These are phyloP conservation scores for Macrotus californicus DNA, from an alignment of 2,113 vertebrate species.

Conservation along the genomic window DNA sequence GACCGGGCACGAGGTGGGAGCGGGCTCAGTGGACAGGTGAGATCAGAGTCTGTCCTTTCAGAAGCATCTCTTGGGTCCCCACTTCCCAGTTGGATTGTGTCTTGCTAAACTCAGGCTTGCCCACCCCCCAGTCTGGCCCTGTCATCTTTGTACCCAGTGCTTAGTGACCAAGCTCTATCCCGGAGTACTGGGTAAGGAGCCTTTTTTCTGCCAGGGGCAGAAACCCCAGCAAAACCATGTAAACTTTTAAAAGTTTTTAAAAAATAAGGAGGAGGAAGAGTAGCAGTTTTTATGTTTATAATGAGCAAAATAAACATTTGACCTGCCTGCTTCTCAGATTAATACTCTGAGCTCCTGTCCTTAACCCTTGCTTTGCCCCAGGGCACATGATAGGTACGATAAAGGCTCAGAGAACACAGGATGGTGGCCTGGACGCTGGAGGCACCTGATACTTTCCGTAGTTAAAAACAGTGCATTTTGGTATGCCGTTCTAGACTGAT, in stretches of 20 bases:
- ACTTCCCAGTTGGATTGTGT: neutral
- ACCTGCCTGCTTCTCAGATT: neutral
- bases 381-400: too few species aligned
- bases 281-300: neutral
- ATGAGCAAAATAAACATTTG: neutral
- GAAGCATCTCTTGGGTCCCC: neutral
- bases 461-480: neutral
- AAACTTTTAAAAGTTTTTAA: neutral
- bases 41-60: neutral
- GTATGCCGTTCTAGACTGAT: neutral
- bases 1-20: fast-evolving
- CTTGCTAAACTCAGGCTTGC: neutral
- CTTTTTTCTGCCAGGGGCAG: neutral
- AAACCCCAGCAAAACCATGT: neutral
- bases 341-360: neutral
- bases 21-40: neutral
- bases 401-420: neutral
- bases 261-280: neutral
- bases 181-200: neutral
- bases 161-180: neutral
- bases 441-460: neutral
- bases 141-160: neutral
- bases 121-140: neutral
- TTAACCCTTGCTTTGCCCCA: neutral
- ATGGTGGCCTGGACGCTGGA: neutral